Base-by-base conservation (phyloP, 2,888 invertebrate genomes). In the Andrena hattorfiana region DNA sequence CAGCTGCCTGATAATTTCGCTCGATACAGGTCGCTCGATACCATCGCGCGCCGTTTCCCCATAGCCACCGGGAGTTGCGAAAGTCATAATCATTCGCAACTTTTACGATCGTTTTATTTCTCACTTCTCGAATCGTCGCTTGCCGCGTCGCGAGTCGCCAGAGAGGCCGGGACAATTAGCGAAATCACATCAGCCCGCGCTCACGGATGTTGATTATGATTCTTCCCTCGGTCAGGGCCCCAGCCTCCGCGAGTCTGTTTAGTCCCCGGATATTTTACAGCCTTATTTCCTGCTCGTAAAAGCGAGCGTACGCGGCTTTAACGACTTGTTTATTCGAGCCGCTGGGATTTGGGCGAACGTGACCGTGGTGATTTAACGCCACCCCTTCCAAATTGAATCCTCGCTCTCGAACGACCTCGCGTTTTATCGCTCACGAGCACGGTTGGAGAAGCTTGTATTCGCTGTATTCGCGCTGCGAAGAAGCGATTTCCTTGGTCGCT, bases 261-360 rank as follows among this genome's bases (percentile, higher is more conserved):
- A 10, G 78, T 83, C 72, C 35, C 51, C 13, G 51, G 42, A 42
- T 51, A 56, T 42, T 84, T 76, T 83, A 83, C 70, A 70, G 42
- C 62, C 70, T 76, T 76, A 75, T 76, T 83, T 83, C 73, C 76
- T 69, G 72, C 82, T 83, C 84, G 76, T 84, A 84, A 84, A 84
- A 54, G 70, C 73, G 32, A 35, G 48, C 73, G 71, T 35, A 35
- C 60, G 49, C 32, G 2, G 71, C 32, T 76, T 83, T 83, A 81
- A 83, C 72, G 77, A 81, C 69, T 81, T 76, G 81, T 69, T 83
- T 81, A 81, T 77, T 76, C 72, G 76, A 42, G 48, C 30, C 48
- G 56, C 23, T 30, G 70, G 56, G 16, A 81, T 83, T 81, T 73
- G 54, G 80, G 51, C 35, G 66, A 67, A 56, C 54, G 66, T 16